A percentile compares a stretch with the other conserved stretches of the same genome.
These are phyloP conservation scores for Pterophyllum scalare DNA, from an alignment of 2,113 vertebrate species.

Conservation along the genomic window DNA sequence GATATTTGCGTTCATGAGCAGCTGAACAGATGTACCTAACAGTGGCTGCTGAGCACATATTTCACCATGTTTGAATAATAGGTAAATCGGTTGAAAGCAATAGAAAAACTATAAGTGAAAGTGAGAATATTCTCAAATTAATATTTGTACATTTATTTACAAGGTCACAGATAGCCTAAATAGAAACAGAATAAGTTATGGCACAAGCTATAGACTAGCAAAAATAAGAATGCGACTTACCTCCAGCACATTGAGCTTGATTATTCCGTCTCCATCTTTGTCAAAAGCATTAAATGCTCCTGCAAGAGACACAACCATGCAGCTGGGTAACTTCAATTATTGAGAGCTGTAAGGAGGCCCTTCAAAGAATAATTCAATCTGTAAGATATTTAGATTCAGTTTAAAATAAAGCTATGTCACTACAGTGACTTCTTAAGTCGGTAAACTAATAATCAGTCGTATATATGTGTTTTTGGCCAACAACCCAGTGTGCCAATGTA, in stretches of 20 bases:
- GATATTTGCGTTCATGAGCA: too few species aligned
- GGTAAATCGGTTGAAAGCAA: too few species aligned
- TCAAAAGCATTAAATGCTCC: constrained; percentile 96
- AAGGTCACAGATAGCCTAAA: neutral
- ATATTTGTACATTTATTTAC: neutral
- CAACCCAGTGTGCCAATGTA: too few species aligned
- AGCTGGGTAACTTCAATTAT: neutral
- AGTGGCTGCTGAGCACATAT: too few species aligned
- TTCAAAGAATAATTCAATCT: neutral
- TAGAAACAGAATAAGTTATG: neutral
- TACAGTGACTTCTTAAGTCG: neutral
- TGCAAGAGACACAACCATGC: constrained; percentile 55
- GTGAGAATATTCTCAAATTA: too few species aligned
- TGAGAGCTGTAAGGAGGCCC: neutral
- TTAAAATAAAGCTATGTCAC: neutral
- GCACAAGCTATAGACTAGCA: neutral
- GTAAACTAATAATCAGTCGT: neutral
- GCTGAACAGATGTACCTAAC: too few species aligned
- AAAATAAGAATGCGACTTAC: constrained; percentile 70
- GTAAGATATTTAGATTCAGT: neutral
- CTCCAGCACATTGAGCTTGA: constrained; percentile 96
- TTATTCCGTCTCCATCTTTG: constrained; percentile 95
- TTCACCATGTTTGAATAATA: too few species aligned
- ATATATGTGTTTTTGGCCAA: neutral
- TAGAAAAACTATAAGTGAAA: too few species aligned